Evolutionary conservation across 2,797 vertebrate species (phyloP).

Genomic region (Coregonus sp.): DNA sequence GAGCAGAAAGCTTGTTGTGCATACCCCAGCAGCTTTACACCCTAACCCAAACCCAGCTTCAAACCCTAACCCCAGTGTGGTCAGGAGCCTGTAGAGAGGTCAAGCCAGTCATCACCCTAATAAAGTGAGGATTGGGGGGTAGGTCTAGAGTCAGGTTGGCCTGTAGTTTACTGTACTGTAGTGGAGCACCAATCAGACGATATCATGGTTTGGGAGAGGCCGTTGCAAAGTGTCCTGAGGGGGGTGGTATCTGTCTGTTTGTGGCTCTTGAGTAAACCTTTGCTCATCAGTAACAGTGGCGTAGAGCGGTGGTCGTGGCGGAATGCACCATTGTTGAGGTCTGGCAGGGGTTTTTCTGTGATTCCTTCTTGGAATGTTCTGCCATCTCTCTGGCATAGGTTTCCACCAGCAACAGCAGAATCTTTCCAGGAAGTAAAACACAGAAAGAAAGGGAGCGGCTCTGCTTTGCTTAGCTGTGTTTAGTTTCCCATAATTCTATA

Average conservation of each 20-base stretch:
- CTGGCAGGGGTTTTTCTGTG: constrained; percentile 17
- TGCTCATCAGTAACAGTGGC: constrained; percentile 29
- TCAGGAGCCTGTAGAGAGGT: constrained; percentile 42
- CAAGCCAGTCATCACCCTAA: constrained; percentile 36
- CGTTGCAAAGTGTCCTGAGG: constrained; percentile 18
- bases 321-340: constrained; percentile 45
- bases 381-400: constrained; percentile 39
- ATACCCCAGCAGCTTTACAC: constrained; percentile 54
- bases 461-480: constrained; percentile 30
- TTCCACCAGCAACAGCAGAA: constrained; percentile 27
- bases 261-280: constrained; percentile 7
- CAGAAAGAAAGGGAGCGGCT: constrained; percentile 22
- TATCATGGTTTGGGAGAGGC: constrained; percentile 40
- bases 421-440: constrained; percentile 51
- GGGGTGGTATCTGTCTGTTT: not conserved
- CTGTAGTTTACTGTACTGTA: not conserved
- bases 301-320: constrained; percentile 29
- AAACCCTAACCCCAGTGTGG: constrained; percentile 54
- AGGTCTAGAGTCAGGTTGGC: not conserved
- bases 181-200: not conserved
- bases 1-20: constrained; percentile 30
- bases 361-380: constrained; percentile 32
- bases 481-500: constrained; percentile 52
- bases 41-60: constrained; percentile 57
- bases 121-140: not conserved